Evolutionary conservation across 2,113 vertebrate genomes (phyloP), one percentile per base, ranked within the genome.

Genomic region (Alectura lathami): DNA sequence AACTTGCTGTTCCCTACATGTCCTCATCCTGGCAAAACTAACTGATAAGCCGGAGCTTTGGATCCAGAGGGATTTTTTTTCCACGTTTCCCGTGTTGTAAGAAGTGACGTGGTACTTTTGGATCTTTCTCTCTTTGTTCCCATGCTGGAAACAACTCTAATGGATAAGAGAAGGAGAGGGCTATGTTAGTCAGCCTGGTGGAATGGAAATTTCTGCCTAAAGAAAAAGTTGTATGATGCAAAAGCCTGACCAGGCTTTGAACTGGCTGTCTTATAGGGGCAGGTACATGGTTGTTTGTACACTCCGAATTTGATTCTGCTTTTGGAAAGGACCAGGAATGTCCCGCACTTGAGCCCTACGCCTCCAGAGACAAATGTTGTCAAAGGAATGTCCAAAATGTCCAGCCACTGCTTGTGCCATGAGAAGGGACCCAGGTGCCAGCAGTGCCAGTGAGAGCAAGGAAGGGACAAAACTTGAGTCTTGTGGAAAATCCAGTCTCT

Each of bases 371-470:
- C 32, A 63, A 32, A 32, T 42, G 27, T 45, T 47, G 73, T 40
- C 12, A 15, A 27, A 27, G 42, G 24, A 36, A 29, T 13, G 10
- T 21, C 32, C 30, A 20, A 36, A 57, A 17, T 21, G 32, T 32
- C 34, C 56, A 47, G 54, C 48, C 23, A 11, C n/a, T 9, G 9
- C 21, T 45, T 30, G n/a, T 30, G 72, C 26, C 2, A 3, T 23
- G 34, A 60, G 34, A 13, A 17, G 59, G 32, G 20, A 42, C 38
- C 32, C 63, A 43, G 50, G 30, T 21, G 78, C 42, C 53, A 23
- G 2, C 3, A 0, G 67, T 2, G 1, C 26, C 69, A 88, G 70
- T 0, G 0, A 62, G 57, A 84, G 27, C 24, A 76, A 53, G 51
- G 64, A 64, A 24, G n/a, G 62, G 50, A 36, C 36, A 66, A 83